Evolutionary conservation across 2,113 vertebrate genomes (phyloP).

Genomic region (Ibidorhyncha struthersii): DNA sequence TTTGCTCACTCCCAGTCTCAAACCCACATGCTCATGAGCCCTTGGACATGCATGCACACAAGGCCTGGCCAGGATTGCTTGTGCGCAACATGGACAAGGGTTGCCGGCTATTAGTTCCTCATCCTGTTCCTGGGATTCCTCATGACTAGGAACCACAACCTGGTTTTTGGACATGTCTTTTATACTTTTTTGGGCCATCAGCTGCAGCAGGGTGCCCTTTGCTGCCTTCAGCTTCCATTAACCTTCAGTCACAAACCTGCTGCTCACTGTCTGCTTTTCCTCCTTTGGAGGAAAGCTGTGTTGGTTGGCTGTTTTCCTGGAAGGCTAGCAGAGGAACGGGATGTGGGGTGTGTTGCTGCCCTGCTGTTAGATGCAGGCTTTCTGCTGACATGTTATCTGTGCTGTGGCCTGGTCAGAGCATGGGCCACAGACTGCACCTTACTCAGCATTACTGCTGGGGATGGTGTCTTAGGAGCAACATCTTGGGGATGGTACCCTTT

Average conservation of each 20-base stretch:
- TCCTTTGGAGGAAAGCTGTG: not conserved
- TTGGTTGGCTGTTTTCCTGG: not conserved
- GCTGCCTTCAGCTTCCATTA: not conserved
- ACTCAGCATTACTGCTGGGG: not conserved
- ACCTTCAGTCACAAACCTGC: not conserved
- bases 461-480: not conserved
- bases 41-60: not conserved
- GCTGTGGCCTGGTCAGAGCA: not conserved
- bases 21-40: not conserved
- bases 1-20: not conserved
- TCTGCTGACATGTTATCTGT: not conserved
- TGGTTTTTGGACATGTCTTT: not conserved
- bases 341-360: not conserved
- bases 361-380: not conserved
- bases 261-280: not conserved
- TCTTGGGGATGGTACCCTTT: not conserved
- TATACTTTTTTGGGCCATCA: not conserved
- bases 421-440: not conserved
- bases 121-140: not conserved
- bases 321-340: not conserved
- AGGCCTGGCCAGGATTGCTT: not conserved
- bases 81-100: not conserved
- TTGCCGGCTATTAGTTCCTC: not conserved
- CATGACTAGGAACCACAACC: not conserved
- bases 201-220: not conserved